Percentiles rank a stretch among this genome's conserved stretches.
Evolutionary conservation across 2,888 invertebrate species (phyloP).

Genomic region (Camponotus fellah): DNA sequence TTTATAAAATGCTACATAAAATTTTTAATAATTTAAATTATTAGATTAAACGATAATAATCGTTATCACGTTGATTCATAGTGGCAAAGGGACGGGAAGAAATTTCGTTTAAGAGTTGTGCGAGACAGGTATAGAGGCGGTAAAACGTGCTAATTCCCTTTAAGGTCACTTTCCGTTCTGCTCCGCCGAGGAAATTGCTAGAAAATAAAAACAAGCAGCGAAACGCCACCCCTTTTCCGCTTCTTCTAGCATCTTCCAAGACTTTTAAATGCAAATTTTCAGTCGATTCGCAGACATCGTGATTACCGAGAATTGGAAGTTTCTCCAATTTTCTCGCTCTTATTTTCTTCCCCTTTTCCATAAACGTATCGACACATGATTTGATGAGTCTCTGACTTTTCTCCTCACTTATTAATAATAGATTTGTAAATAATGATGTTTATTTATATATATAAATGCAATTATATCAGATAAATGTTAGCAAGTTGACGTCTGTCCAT

Average conservation of each 20-base stretch:
- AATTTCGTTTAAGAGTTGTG: constrained; percentile 61
- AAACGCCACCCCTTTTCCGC: constrained; percentile 62
- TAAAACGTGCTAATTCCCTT: constrained; percentile 83
- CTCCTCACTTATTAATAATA: no score
- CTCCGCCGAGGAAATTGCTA: constrained; percentile 82
- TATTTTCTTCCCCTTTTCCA: neutral
- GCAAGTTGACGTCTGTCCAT: constrained; percentile 5
- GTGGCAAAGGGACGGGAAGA: constrained; percentile 47
- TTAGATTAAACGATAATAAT: constrained; percentile 2
- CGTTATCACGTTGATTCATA: constrained; percentile 7
- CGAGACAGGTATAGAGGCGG: constrained; percentile 75
- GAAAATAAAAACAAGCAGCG: constrained; percentile 80
- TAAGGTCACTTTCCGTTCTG: constrained; percentile 82
- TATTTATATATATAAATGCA: neutral
- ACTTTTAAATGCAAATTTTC: constrained; percentile 82
- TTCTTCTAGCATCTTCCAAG: constrained; percentile 73
- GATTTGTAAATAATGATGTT: neutral
- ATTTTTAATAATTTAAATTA: neutral
- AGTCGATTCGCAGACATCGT: constrained; percentile 75
- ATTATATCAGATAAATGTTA: neutral
- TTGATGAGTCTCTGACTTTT: neutral
- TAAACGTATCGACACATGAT: neutral
- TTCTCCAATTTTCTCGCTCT: constrained; percentile 27
- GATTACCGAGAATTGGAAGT: constrained; percentile 56
- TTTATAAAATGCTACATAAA: neutral